Evolutionary conservation across 2,888 invertebrate species (phyloP), one percentile per base, ranked within the genome.

Genomic region (Cephonodes hylas): DNA sequence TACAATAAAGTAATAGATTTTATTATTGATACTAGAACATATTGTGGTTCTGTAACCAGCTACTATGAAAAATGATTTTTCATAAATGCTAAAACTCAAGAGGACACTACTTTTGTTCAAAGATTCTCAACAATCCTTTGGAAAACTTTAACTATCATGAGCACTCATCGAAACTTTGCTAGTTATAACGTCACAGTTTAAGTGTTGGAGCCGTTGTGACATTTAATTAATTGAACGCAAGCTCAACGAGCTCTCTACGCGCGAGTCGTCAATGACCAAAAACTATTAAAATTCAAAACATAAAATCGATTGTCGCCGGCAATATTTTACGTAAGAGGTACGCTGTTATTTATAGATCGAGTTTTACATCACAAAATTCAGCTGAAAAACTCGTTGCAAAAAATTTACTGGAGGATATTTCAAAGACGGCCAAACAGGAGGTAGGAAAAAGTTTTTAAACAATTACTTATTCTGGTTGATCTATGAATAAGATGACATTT

Each of bases 211-310:
- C 18, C 27, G 31, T 53, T 53, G 15, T 27, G 53, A 31, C 31
- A 27, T 53, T 53, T 53, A 53, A 53, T 53, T 53, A 53, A 31
- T 53, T 18, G 53, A 53, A 53, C 27, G 31, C 53, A 18, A 53
- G 31, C 31, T 53, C 31, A 31, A 53, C 48, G 10, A 20, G 53
- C 53, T 18, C 27, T 53, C 8, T 18, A 53, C 31, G 27, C 18
- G 15, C 4, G 7, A 18, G 31, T 31, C 53, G 18, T 20, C 53
- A 18, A 31, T 53, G 31, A 10, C 53, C 31, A 53, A 53, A 53
- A 53, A 5, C 31, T 18, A 27, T 31, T 31, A 5, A 18, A 10
- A 27, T 31, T 31, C 25, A 48, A 25, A 53, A 53, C 31, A 31
- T 31, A 10, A 53, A 53, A 31, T 53, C 18, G 18, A 18, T 31